Conservation (phyloP, 2,888 invertebrate species). For the Andrena praecox region DNA sequence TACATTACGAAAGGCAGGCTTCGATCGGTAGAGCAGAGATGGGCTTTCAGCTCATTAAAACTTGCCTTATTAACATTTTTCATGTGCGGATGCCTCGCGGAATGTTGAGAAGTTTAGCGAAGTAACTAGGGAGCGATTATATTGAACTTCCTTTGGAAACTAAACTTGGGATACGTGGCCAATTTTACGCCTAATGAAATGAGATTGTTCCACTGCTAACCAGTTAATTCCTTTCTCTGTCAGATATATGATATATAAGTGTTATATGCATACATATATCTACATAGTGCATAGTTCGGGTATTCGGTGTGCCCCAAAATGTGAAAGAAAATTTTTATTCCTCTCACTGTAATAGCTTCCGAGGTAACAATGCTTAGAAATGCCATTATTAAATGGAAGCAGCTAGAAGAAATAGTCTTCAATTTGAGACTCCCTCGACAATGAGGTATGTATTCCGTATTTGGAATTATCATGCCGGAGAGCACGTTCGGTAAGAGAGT, state of each 20-base stretch:
- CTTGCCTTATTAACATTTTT: conserved; percentile 84
- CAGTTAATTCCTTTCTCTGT: too few species aligned
- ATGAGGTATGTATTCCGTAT: conserved; percentile 13
- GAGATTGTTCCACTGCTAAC: neutral
- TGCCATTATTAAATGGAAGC: too few species aligned
- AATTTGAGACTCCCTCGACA: conserved; percentile 6
- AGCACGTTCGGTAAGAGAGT: conserved; percentile 45
- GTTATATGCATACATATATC: too few species aligned
- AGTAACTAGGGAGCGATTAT: conserved; percentile 71
- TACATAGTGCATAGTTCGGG: neutral
- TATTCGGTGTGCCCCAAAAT: neutral
- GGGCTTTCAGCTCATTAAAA: conserved; percentile 80
- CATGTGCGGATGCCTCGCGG: conserved; percentile 80
- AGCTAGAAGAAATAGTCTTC: neutral
- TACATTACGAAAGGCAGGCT: conserved; percentile 38
- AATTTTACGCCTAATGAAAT: conserved; percentile 69
- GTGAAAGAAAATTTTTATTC: neutral
- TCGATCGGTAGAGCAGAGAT: conserved; percentile 60
- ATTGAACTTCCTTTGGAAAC: conserved; percentile 51
- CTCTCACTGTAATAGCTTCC: too few species aligned
- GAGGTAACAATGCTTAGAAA: too few species aligned
- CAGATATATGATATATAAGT: too few species aligned
- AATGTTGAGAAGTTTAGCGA: conserved; percentile 79
- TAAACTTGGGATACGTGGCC: conserved; percentile 63
- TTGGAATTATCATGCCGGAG: conserved; percentile 17